These are phyloP conservation scores for Apis cerana DNA, from an alignment of 1,140 invertebrate genomes.

Conservation along the genomic window DNA sequence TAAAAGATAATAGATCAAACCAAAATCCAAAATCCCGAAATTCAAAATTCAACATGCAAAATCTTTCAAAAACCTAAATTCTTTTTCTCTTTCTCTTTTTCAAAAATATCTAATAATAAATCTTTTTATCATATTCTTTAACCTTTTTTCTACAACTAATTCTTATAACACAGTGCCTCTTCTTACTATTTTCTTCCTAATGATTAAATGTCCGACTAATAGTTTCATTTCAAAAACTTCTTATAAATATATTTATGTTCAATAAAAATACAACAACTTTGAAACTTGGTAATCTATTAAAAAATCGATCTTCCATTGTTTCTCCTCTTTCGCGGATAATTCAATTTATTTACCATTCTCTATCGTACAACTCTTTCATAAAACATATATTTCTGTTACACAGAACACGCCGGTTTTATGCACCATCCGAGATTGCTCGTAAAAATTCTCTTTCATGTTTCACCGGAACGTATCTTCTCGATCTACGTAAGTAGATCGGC, in stretches of 20 bases:
- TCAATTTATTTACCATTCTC: not conserved
- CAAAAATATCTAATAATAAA: no score
- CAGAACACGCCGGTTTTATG: not conserved
- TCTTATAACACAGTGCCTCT: no score
- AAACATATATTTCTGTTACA: not conserved
- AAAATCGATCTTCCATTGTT: not conserved
- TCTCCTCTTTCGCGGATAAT: not conserved
- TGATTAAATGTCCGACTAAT: no score
- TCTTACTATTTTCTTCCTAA: no score
- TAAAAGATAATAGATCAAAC: no score
- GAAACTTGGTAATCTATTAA: not conserved
- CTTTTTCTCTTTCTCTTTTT: no score
- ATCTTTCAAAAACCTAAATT: no score
- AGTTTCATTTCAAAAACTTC: not conserved
- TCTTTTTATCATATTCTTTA: no score
- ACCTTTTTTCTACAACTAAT: no score
- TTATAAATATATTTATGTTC: not conserved
- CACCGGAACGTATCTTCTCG: not conserved
- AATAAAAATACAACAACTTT: not conserved
- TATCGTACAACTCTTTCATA: not conserved
- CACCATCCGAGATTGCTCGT: constrained; percentile 8
- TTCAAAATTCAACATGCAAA: no score
- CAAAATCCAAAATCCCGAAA: no score
- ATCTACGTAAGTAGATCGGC: not conserved
- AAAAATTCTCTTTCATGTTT: constrained; percentile 39